These are phyloP conservation scores for Aphelinus atriplicis DNA, from an alignment of 1,140 invertebrate genomes.

Conservation along the genomic window DNA sequence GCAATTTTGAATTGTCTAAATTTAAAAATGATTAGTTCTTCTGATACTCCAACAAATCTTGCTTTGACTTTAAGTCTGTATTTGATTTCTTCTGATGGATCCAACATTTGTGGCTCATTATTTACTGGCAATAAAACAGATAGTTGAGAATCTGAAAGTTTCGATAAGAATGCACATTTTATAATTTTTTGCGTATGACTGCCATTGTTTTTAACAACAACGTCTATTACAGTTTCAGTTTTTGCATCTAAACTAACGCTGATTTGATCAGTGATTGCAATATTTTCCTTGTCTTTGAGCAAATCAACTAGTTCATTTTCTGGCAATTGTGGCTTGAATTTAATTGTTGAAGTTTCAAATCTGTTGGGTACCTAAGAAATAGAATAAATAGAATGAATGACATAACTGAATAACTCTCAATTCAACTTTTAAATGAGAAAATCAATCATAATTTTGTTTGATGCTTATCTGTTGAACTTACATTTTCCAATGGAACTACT, in stretches of 20 bases:
- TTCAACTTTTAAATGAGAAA: not conserved
- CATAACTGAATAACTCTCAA: slow-evolving; percentile 9
- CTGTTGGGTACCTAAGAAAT: slow-evolving; percentile 16
- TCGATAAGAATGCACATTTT: slow-evolving; percentile 52
- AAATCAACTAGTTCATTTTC: slow-evolving; percentile 42
- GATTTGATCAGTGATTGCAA: slow-evolving; percentile 60
- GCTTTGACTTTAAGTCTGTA: slow-evolving; percentile 64
- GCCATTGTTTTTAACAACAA: slow-evolving; percentile 58
- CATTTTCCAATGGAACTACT: slow-evolving; percentile 58
- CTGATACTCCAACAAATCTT: slow-evolving; percentile 68
- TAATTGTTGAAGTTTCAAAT: slow-evolving; percentile 3
- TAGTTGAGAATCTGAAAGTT: slow-evolving; percentile 56
- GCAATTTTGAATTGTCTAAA: slow-evolving; percentile 71
- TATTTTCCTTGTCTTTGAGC: slow-evolving; percentile 56
- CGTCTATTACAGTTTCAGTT: slow-evolving; percentile 52
- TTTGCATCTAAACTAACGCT: slow-evolving; percentile 56
- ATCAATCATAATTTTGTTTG: not conserved
- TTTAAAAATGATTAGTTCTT: slow-evolving; percentile 69
- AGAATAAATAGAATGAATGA: slow-evolving; percentile 4
- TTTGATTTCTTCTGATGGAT: slow-evolving; percentile 50
- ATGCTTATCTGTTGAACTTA: slow-evolving; percentile 37
- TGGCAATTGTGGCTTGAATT: slow-evolving; percentile 11
- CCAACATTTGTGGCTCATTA: slow-evolving; percentile 49
- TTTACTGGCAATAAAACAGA: slow-evolving; percentile 48
- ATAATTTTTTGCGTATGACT: slow-evolving; percentile 43